Base-by-base conservation (phyloP, 2,888 invertebrate genomes). In the Drosophila algonquin region DNA sequence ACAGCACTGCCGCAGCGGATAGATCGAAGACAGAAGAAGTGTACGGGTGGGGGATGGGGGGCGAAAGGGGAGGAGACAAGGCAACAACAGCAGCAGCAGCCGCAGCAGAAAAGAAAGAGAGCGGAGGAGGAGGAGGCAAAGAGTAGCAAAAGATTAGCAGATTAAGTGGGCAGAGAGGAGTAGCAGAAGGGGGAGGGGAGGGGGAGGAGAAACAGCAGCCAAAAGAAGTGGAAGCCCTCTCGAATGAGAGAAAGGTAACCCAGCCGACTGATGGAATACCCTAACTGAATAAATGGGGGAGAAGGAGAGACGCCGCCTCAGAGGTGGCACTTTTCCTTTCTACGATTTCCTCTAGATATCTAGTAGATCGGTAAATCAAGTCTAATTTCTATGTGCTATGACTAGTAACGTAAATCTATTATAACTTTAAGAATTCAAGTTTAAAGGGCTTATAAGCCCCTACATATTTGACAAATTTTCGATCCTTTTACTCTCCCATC, bases 241-340 rank as follows among this genome's bases (percentile, higher is more conserved):
- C 56, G 64, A 69, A 68, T 60, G 72, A 65, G 87, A 81, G 81
- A 81, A 81, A 81, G 81, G 73, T 68, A 30, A 18, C 9, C 24
- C 48, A 60, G 53, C 77, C 69, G 65, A 56, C 10, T 0, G 6
- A 1, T 1, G 2, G 8, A 51, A 68, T 67, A 67, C 65, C 3
- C 69, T 67, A 3, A 9, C n/a, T 10, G 6, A 8, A 10, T 10
- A 16, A 40, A 40, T 14, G 2, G 40, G 14, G 5, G 10, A 9
- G 32, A 12, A 40, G 40, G 14, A 6, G 14, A 3, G 4, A 35
- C 5, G 5, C 12, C 0, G 32, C 32, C 10, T 2, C 27, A 27
- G 32, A 32, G 32, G 1, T 24, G 35, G 35, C 32, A 10, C 32
- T 3, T 9, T 9, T 9, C 24, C 21, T 2, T 21, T 24, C 24